These are phyloP conservation scores for Acestrorhynchus altus DNA, from an alignment of 2,797 vertebrate genomes.

Conservation along the genomic window DNA sequence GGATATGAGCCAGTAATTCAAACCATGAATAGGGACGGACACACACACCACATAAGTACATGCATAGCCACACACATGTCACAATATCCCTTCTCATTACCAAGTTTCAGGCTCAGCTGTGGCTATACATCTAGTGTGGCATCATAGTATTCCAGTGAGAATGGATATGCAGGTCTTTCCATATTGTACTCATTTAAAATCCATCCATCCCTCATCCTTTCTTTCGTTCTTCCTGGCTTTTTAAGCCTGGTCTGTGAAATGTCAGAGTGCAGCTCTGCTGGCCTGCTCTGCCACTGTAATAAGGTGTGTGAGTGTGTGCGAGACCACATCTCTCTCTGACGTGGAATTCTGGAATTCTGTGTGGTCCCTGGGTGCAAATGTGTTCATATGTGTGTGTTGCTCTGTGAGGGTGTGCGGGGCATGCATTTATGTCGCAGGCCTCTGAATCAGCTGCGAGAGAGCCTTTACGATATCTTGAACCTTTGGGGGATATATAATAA, in stretches of 20 bases:
- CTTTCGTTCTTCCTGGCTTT: slow-evolving; percentile 7
- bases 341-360: slow-evolving; percentile 54
- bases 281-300: slow-evolving; percentile 48
- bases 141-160: not conserved
- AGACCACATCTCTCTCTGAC: slow-evolving; percentile 26
- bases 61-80: slow-evolving; percentile 14
- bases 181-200: slow-evolving; percentile 20
- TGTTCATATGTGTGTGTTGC: slow-evolving; percentile 7
- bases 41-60: slow-evolving; percentile 10
- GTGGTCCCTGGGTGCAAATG: slow-evolving; percentile 36
- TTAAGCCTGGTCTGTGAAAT: slow-evolving; percentile 2
- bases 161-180: slow-evolving; percentile 5
- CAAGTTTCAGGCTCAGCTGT: not conserved
- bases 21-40: slow-evolving; percentile 42
- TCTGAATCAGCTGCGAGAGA: slow-evolving; percentile 39
- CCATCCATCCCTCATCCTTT: slow-evolving; percentile 12
- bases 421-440: slow-evolving; percentile 18
- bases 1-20: slow-evolving; percentile 40
- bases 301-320: slow-evolving; percentile 26
- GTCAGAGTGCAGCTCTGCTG: slow-evolving; percentile 21
- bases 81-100: slow-evolving; percentile 17
- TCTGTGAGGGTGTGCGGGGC: slow-evolving; percentile 15
- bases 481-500: not conserved
- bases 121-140: not conserved
- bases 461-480: slow-evolving; percentile 30